Conservation (phyloP, 2,797 vertebrate species). For the Peromyscus attwateri region DNA sequence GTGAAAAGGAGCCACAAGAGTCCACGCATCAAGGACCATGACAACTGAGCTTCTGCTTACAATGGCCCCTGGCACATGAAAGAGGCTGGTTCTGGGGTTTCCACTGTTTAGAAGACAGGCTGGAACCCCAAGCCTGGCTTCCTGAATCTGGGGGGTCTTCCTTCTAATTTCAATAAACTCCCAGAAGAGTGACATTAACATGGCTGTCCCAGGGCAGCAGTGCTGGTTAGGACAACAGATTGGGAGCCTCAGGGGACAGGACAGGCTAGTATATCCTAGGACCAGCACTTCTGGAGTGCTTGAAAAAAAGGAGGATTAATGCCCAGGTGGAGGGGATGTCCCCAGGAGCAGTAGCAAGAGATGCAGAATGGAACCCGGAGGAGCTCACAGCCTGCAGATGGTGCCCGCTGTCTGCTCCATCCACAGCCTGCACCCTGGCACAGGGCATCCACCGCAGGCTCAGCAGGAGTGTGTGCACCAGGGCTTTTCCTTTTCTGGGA, state of each 20-base stretch:
- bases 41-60: neutral
- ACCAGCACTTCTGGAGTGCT: neutral
- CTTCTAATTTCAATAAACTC: neutral
- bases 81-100: neutral
- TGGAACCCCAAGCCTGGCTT: neutral
- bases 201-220: neutral
- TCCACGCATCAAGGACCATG: rapidly evolving
- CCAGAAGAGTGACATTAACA: neutral
- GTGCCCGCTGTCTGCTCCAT: neutral
- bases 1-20: neutral
- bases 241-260: rapidly evolving
- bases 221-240: neutral
- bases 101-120: neutral
- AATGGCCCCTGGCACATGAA: rapidly evolving
- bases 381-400: neutral
- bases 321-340: neutral
- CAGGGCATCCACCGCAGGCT: neutral
- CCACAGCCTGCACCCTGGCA: neutral
- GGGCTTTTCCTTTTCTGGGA: neutral
- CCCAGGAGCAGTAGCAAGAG: neutral
- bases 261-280: neutral
- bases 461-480: neutral
- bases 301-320: neutral
- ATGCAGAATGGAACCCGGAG: neutral
- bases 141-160: neutral